Percentiles rank a stretch among this genome's conserved stretches.
These are phyloP conservation scores for Percopsis omiscomaycus DNA, from an alignment of 2,797 vertebrate genomes.

Conservation along the genomic window DNA sequence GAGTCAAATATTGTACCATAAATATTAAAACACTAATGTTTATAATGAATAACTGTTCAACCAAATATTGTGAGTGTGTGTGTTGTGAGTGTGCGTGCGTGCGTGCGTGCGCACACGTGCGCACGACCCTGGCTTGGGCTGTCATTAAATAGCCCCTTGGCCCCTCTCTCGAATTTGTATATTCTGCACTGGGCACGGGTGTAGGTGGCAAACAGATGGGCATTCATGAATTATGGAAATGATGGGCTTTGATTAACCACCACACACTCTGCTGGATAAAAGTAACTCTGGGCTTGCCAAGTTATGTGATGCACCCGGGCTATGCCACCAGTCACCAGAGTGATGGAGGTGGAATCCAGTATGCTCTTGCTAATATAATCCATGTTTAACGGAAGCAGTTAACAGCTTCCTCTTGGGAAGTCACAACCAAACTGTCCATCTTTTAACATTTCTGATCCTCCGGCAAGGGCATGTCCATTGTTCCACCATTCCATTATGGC, in stretches of 20 bases:
- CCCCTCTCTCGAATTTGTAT: slow-evolving; percentile 72
- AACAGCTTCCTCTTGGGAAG: slow-evolving; percentile 24
- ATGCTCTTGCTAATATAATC: background rate
- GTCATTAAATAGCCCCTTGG: slow-evolving; percentile 77
- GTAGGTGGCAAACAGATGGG: slow-evolving; percentile 79
- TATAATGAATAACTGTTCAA: slow-evolving; percentile 38
- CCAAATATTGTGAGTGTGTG: slow-evolving; percentile 8
- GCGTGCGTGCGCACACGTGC: slow-evolving; percentile 36
- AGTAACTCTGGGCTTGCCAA: slow-evolving; percentile 70
- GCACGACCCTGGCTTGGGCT: slow-evolving; percentile 55
- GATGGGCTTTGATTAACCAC: slow-evolving; percentile 77
- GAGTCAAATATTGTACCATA: slow-evolving; percentile 55
- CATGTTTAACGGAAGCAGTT: slow-evolving; percentile 49
- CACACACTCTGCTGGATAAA: slow-evolving; percentile 72
- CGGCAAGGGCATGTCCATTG: background rate
- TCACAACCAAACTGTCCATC: background rate
- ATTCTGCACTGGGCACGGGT: slow-evolving; percentile 71
- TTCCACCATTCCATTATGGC: no score
- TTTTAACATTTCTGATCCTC: background rate
- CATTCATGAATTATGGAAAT: slow-evolving; percentile 82
- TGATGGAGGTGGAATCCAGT: slow-evolving; percentile 46
- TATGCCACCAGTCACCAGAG: slow-evolving; percentile 50
- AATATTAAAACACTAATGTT: slow-evolving; percentile 58
- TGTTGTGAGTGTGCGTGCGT: slow-evolving; percentile 12
- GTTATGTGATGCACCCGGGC: slow-evolving; percentile 59